phyloP scores from a whole-genome alignment of 1,140 invertebrate species.

The Drosophila ambigua region DNA sequence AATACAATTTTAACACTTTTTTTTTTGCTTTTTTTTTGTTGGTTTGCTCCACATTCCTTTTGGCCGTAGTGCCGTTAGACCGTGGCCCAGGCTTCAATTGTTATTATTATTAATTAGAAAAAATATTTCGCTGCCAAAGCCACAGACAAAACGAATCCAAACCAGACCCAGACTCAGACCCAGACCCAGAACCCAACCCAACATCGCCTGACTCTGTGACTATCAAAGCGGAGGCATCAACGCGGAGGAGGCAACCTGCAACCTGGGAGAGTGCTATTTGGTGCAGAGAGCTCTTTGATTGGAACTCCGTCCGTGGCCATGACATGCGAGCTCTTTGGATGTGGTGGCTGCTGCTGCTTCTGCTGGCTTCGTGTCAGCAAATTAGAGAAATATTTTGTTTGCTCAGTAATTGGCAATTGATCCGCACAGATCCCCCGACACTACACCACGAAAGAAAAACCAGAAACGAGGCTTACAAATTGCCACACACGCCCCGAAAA shows the following conservation, averaged over 20 bases:
- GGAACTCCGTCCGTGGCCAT: constrained; percentile 59
- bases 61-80: constrained; percentile 62
- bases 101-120: constrained; percentile 79
- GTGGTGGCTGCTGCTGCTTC: neutral
- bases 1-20: constrained; percentile 46
- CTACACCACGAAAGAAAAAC: constrained; percentile 13
- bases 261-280: constrained; percentile 20
- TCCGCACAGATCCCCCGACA: constrained; percentile 37
- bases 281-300: constrained; percentile 47
- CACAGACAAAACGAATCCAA: constrained; percentile 10
- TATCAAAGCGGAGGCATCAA: constrained; percentile 59
- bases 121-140: constrained; percentile 62
- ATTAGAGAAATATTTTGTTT: constrained; percentile 77
- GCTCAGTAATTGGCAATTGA: constrained; percentile 70
- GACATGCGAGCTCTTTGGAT: constrained; percentile 58
- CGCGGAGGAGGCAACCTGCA: constrained; percentile 28
- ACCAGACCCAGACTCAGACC: neutral
- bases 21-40: neutral
- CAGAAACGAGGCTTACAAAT: constrained; percentile 62
- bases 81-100: constrained; percentile 59
- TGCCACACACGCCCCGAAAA: constrained; percentile 46
- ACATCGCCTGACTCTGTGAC: constrained; percentile 64
- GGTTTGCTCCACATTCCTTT: constrained; percentile 55
- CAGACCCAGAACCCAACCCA: constrained; percentile 34
- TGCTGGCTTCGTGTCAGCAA: constrained; percentile 63